phyloP scores from a whole-genome alignment of 2,888 invertebrate species.

The Noctua janthe region DNA sequence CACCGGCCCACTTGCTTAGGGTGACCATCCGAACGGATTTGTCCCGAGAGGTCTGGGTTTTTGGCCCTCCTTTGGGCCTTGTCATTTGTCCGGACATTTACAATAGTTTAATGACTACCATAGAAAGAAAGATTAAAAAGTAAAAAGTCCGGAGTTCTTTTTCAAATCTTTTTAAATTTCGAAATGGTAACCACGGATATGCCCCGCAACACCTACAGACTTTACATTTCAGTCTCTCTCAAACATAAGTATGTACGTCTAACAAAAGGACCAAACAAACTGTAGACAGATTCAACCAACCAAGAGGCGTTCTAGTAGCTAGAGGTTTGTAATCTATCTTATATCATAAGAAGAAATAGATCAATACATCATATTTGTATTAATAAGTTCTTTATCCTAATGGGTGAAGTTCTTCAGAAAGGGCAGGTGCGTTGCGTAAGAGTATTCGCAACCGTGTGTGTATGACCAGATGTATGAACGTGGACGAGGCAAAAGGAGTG shows the following conservation, averaged over 20 bases:
- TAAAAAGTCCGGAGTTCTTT: not conserved
- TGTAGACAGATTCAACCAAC: not conserved
- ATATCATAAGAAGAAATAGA: not conserved
- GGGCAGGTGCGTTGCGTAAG: too few relatives aligned
- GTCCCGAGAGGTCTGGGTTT: not conserved
- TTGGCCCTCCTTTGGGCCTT: not conserved
- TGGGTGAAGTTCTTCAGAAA: too few relatives aligned
- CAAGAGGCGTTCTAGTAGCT: not conserved
- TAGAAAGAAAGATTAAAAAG: not conserved
- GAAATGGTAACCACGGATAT: not conserved
- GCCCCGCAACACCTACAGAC: not conserved
- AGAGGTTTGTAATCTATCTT: not conserved
- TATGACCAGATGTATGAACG: too few relatives aligned
- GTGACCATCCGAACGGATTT: not conserved
- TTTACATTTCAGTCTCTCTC: not conserved
- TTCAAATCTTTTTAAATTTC: not conserved
- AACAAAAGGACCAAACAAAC: not conserved
- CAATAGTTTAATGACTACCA: not conserved
- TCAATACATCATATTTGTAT: not conserved
- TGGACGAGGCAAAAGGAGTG: too few relatives aligned
- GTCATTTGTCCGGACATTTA: not conserved
- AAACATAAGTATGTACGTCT: not conserved
- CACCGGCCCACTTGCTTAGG: constrained; percentile 34
- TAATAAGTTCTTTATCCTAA: not conserved
- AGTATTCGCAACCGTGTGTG: too few relatives aligned